Evolutionary conservation across 2,888 invertebrate species (phyloP).

Genomic region (Pandemis heparana): DNA sequence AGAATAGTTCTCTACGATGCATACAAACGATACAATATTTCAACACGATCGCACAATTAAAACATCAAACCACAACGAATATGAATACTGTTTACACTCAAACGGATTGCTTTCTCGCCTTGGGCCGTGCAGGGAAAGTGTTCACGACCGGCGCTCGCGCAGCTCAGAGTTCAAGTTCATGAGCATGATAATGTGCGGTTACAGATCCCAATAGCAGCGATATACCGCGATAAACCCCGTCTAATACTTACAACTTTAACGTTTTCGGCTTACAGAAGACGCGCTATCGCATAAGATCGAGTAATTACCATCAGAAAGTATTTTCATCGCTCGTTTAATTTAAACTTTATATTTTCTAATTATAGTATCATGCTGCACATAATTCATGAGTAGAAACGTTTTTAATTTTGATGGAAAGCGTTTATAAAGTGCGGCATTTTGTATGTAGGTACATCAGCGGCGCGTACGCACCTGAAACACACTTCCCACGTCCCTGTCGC

Average conservation of each 20-base stretch:
- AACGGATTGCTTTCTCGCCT: constrained; percentile 51
- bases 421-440: constrained; percentile 6
- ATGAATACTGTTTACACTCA: constrained; percentile 17
- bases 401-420: constrained; percentile 35
- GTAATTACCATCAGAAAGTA: constrained; percentile 29
- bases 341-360: constrained; percentile 41
- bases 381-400: constrained; percentile 40
- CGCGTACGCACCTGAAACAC: constrained; percentile 57
- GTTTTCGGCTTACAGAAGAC: constrained; percentile 26
- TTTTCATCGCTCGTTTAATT: constrained; percentile 40
- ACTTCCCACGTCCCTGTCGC: constrained; percentile 63
- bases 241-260: background rate
- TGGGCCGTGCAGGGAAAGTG: constrained; percentile 57
- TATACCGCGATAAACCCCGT: constrained; percentile 21
- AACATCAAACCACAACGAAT: constrained; percentile 22
- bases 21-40: background rate
- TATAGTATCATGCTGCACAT: constrained; percentile 43
- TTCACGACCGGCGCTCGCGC: constrained; percentile 49
- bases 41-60: constrained; percentile 6
- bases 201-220: constrained; percentile 29
- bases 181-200: constrained; percentile 33
- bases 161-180: constrained; percentile 54
- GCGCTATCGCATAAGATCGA: constrained; percentile 11
- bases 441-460: background rate
- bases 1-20: background rate